A percentile compares a stretch with the other conserved stretches of the same genome.
These are phyloP conservation scores for Dioctria linearis DNA, from an alignment of 2,888 invertebrate species.

Conservation along the genomic window DNA sequence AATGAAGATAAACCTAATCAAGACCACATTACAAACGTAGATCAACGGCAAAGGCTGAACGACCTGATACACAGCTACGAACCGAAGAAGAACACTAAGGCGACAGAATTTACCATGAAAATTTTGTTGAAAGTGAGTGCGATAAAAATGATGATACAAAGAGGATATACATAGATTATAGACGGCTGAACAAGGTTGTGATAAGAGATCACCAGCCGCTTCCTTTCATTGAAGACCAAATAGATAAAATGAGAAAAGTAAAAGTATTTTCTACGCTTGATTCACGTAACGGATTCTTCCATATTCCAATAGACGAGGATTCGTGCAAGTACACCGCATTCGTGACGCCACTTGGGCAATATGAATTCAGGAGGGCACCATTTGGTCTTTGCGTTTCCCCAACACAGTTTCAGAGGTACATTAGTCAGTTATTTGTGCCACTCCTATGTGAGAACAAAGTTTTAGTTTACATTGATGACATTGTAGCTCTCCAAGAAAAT, in stretches of 20 bases:
- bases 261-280: no score
- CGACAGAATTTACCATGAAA: no score
- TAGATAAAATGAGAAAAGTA: constrained; percentile 60
- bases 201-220: constrained; percentile 64
- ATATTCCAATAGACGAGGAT: constrained; percentile 63
- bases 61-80: no score
- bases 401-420: neutral
- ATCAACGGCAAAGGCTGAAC: no score
- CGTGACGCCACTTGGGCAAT: constrained; percentile 65
- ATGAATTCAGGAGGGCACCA: constrained; percentile 15
- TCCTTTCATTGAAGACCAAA: constrained; percentile 66
- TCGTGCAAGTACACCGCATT: constrained; percentile 66
- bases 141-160: constrained; percentile 43
- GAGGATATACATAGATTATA: constrained; percentile 65
- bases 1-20: no score
- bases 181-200: constrained; percentile 64
- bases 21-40: no score
- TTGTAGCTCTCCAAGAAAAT: neutral
- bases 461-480: constrained; percentile 14
- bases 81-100: no score
- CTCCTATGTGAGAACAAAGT: constrained; percentile 1
- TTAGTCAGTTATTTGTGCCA: neutral
- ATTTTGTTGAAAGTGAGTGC: no score
- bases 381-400: constrained; percentile 21
- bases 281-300: constrained; percentile 63